These are phyloP conservation scores for Zaprionus obscuricornis DNA, from an alignment of 2,888 invertebrate species.

Conservation along the genomic window DNA sequence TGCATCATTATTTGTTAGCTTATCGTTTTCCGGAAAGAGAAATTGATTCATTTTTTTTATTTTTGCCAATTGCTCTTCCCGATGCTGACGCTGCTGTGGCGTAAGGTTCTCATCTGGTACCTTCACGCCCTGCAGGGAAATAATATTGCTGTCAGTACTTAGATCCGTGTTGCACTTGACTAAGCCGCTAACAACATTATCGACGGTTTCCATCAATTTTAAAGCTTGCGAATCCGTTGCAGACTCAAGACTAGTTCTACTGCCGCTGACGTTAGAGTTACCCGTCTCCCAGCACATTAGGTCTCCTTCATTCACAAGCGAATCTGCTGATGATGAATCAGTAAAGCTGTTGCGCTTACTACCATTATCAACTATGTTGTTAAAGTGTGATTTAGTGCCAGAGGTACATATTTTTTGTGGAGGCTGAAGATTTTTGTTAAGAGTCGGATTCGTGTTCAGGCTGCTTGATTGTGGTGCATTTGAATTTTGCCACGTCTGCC, in stretches of 20 bases:
- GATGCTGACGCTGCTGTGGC: conserved; percentile 95
- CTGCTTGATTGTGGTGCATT: too few relatives aligned
- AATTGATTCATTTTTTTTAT: conserved; percentile 95
- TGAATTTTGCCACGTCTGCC: conserved; percentile 20
- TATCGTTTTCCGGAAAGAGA: conserved; percentile 91
- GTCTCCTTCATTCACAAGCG: conserved; percentile 83
- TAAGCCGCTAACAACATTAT: conserved; percentile 25
- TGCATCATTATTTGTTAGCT: conserved; percentile 39
- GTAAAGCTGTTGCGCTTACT: conserved; percentile 42
- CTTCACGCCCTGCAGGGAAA: conserved; percentile 90
- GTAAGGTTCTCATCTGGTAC: conserved; percentile 97
- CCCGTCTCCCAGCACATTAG: conserved; percentile 85
- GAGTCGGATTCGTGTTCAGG: too few relatives aligned
- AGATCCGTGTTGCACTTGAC: conserved; percentile 47
- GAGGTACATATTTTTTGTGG: conserved; percentile 31
- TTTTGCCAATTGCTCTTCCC: conserved; percentile 95
- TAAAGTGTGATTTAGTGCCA: conserved; percentile 42
- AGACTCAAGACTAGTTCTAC: conserved; percentile 68
- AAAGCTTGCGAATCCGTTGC: conserved; percentile 50
- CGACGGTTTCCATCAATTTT: conserved; percentile 45
- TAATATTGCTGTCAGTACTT: conserved; percentile 83
- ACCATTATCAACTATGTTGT: conserved; percentile 41
- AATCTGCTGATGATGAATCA: conserved; percentile 41
- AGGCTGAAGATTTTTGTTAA: too few relatives aligned
- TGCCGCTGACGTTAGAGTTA: conserved; percentile 70